Evolutionary conservation across 2,888 invertebrate species (phyloP).

Genomic region (Linnaemya vulpina): DNA sequence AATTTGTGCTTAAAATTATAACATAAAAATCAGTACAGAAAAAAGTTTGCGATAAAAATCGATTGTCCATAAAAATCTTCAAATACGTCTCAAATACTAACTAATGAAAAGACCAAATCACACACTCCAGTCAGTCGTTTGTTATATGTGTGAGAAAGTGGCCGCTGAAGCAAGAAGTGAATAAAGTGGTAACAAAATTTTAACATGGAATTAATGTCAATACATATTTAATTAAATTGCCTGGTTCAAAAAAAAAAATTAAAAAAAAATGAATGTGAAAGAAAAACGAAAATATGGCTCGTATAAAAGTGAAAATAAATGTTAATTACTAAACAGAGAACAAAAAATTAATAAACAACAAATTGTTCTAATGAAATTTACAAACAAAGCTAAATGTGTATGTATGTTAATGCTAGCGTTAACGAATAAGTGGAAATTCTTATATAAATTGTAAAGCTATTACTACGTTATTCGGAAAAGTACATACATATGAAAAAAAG

Average conservation of each 20-base stretch:
- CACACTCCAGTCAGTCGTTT: slow-evolving; percentile 69
- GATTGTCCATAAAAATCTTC: slow-evolving; percentile 79
- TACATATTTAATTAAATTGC: slow-evolving; percentile 12
- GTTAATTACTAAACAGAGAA: slow-evolving; percentile 44
- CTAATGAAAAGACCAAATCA: slow-evolving; percentile 45
- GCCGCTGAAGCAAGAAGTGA: slow-evolving; percentile 49
- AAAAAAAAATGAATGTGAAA: background rate
- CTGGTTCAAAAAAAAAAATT: background rate
- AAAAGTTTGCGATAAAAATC: slow-evolving; percentile 76
- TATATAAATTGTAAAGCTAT: background rate
- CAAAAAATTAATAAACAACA: slow-evolving; percentile 27
- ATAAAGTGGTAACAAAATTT: slow-evolving; percentile 54
- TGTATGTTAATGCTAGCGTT: background rate
- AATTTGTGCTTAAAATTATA: slow-evolving; percentile 7
- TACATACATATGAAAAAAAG: slow-evolving; percentile 3
- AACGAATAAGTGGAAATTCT: background rate
- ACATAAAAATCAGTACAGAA: slow-evolving; percentile 42
- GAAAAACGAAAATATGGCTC: background rate
- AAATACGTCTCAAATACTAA: slow-evolving; percentile 66
- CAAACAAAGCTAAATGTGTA: slow-evolving; percentile 13
- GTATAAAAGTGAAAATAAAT: slow-evolving; percentile 64
- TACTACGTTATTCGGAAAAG: background rate
- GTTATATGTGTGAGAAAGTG: slow-evolving; percentile 67
- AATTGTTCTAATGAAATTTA: slow-evolving; percentile 45
- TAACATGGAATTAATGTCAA: slow-evolving; percentile 23